Conservation (phyloP, 2,113 vertebrate species). For the Varanus komodoensis region DNA sequence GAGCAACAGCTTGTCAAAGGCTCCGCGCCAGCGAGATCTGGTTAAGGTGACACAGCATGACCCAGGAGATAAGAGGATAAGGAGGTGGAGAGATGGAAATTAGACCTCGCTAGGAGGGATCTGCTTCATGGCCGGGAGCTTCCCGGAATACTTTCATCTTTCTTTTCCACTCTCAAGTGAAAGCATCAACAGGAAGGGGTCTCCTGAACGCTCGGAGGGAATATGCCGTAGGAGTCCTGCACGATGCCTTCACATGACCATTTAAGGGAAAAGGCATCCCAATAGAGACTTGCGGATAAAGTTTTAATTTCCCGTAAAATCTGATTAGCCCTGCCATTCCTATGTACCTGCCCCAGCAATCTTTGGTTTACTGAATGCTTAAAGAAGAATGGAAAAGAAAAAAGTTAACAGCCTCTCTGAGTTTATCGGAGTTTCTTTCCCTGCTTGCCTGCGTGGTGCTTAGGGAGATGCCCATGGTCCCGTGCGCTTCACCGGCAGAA, state of each 20-base stretch:
- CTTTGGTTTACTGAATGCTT: neutral
- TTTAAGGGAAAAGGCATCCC: neutral
- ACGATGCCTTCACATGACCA: fast-evolving
- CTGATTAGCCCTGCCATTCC: neutral
- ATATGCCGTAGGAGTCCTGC: fast-evolving
- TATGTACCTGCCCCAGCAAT: neutral
- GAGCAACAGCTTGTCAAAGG: slow-evolving; percentile 32
- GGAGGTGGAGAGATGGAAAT: slow-evolving; percentile 77
- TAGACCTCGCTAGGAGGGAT: slow-evolving; percentile 69
- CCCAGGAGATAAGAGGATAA: slow-evolving; percentile 89
- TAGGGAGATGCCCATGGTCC: too few relatives aligned
- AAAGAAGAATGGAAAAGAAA: neutral
- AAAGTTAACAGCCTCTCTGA: neutral
- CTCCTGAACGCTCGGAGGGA: fast-evolving
- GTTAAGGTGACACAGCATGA: slow-evolving; percentile 66
- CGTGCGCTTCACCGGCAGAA: neutral
- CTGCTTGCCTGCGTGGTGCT: neutral
- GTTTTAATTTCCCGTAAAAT: neutral
- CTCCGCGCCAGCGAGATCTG: slow-evolving; percentile 49
- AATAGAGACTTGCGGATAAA: neutral
- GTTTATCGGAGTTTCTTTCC: neutral
- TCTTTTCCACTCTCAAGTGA: neutral
- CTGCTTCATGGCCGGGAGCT: slow-evolving; percentile 37
- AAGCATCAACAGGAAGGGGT: neutral
- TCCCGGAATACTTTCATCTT: slow-evolving; percentile 32